These are phyloP conservation scores for Scaptomyza pallida DNA, from an alignment of 1,140 invertebrate genomes.

Conservation along the genomic window DNA sequence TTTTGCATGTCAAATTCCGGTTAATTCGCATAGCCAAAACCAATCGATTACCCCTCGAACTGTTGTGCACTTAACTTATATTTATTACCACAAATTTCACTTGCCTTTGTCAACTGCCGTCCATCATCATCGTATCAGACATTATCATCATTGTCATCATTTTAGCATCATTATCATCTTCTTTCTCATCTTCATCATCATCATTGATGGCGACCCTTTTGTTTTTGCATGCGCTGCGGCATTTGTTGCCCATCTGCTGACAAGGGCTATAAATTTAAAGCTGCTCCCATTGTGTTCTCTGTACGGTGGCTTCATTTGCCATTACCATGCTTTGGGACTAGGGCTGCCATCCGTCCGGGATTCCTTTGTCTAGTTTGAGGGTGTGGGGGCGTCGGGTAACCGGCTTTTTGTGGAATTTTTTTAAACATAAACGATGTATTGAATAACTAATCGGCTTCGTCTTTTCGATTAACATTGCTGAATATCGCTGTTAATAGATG, in stretches of 20 bases:
- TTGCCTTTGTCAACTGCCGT: constrained; percentile 58
- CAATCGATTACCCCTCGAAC: constrained; percentile 46
- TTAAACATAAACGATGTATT: too few species aligned
- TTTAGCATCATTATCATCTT: constrained; percentile 23
- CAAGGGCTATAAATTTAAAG: constrained; percentile 71
- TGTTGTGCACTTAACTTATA: constrained; percentile 32
- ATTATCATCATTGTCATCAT: constrained; percentile 23
- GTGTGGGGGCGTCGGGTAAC: too few species aligned
- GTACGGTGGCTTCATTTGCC: constrained; percentile 43
- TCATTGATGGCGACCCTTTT: constrained; percentile 46
- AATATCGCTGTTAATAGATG: too few species aligned
- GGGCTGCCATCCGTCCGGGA: too few species aligned
- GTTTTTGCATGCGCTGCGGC: constrained; percentile 40
- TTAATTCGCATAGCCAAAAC: constrained; percentile 36
- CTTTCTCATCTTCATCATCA: constrained; percentile 15
- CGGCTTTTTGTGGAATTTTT: too few species aligned
- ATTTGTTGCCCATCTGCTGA: constrained; percentile 57
- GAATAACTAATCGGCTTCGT: too few species aligned
- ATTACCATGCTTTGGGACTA: too few species aligned
- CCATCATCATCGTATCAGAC: constrained; percentile 48
- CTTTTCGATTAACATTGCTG: too few species aligned
- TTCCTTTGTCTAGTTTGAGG: too few species aligned
- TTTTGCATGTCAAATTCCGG: constrained; percentile 31
- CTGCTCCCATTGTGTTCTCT: constrained; percentile 59
- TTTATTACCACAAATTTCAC: constrained; percentile 73